Evolutionary conservation across 2,113 vertebrate species (phyloP), one percentile per base, ranked within the genome.

Genomic region (Epinephelus lanceolatus): DNA sequence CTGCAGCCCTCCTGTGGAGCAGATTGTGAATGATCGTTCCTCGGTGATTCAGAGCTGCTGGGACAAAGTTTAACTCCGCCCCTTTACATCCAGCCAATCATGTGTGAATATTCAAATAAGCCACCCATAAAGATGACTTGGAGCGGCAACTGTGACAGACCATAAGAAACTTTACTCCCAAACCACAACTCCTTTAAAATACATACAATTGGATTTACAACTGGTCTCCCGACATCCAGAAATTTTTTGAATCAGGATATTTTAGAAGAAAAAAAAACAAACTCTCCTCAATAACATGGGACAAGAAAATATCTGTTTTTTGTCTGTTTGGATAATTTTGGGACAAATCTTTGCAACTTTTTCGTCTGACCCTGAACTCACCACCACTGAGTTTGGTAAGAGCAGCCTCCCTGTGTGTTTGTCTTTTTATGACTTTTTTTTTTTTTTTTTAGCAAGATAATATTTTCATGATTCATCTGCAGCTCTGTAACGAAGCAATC

Each of bases 281-380:
- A 37, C 33, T 7, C 45, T 19, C 21, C 23, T 70, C n/a, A 90
- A 80, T 90, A 95, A 93, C 83, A 96, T 96, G 96, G 95, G 93
- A 81, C 94, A 87, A 71, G 78, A 87, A 91, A 92, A 84, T 33
- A 77, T 86, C 6, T 25, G 8, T 65, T 84, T 95, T 88, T 85
- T 94, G 30, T 73, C 93, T 47, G 69, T 92, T 87, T 96, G 95
- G 95, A 95, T 96, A 87, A 89, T 85, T 91, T 93, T 93, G 79
- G 84, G 80, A 30, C 92, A 90, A 60, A 76, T 93, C 63, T 88
- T 81, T 76, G 86, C 75, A 74, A 80, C 85, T 86, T 91, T 93
- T 84, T 94, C 90, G 78, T 88, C 88, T 69, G 89, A 86, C 18
- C 72, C 83, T 59, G 93, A 90, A 82, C 25, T 69, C 59, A 85